Evolutionary conservation across 1,140 invertebrate species (phyloP), one percentile per base, ranked within the genome.

Genomic region (Ooceraea biroi): DNA sequence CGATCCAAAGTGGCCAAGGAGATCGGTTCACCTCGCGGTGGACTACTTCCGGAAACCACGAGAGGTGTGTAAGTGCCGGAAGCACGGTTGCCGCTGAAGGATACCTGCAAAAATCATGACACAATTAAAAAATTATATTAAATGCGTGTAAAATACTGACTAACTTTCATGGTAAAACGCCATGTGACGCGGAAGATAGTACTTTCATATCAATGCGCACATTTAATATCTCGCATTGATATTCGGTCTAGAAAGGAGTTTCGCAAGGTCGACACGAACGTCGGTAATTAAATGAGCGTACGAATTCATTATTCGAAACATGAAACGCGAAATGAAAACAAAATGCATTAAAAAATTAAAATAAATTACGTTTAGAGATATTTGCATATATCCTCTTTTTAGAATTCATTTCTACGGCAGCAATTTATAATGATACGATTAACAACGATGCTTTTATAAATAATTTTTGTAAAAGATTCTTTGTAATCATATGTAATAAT

Each of bases 1-100:
- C 96, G 95, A 92, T 98, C 97, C 78, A 98, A 93, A 0, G 96
- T 97, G 22, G 97, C 96, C 88, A 98, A 94, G 1, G 96, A 97
- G 63, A 97, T 96, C 22, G 97, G 96, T 89, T 97, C 96, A 1
- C 96, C 94, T 90, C 96, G 90, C 66, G 94, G 92, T 52, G 93
- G 94, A 86, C 93, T 94, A 84, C 90, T 93, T 65, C 91, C 92
- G 58, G 93, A 92, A 61, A 94, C 92, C 65, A 94, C 92, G 19
- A 94, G 92, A 19, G 94, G 93, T 52, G 94, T 94, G 72, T 94
- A 93, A 11, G 92, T 93, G 72, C 93, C 93, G 71, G 88, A 89
- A 55, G 90, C 63, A 74, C 92, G 91, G 46, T 93, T 92, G 30
- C 92, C 92, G 74, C 90, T 92, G 85, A 93, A 94, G 44, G 92